These are phyloP conservation scores for Columba livia DNA, from an alignment of 2,113 vertebrate genomes.

Conservation along the genomic window DNA sequence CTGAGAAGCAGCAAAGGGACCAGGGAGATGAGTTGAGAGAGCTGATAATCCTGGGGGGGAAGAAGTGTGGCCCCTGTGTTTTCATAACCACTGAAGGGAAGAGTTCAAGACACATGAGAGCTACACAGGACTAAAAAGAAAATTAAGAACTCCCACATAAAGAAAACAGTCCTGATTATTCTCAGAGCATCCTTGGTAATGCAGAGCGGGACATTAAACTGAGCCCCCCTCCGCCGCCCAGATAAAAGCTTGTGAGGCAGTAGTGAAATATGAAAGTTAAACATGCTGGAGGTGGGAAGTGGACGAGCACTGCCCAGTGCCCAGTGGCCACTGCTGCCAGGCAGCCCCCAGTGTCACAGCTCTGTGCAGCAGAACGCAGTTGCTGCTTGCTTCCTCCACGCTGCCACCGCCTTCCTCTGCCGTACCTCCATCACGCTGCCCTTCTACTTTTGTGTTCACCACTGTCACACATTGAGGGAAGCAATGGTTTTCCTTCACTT, in stretches of 20 bases:
- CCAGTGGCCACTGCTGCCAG: background rate
- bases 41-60: background rate
- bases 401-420: background rate
- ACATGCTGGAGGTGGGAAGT: background rate
- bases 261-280: background rate
- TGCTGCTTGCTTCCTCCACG: background rate
- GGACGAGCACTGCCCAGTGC: background rate
- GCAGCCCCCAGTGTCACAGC: fast-evolving
- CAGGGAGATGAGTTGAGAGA: background rate
- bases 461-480: background rate
- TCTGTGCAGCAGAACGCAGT: fast-evolving
- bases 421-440: fast-evolving
- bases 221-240: background rate
- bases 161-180: background rate
- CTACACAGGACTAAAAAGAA: background rate
- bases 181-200: background rate
- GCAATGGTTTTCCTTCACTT: background rate
- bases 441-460: background rate
- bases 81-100: background rate
- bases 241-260: background rate
- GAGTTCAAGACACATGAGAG: background rate
- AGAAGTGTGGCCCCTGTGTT: background rate
- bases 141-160: background rate
- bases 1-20: fast-evolving
- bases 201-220: background rate